Evolutionary conservation across 2,888 invertebrate genomes (phyloP), one percentile per base, ranked within the genome.

Genomic region (Caenorhabditis drosophilae): DNA sequence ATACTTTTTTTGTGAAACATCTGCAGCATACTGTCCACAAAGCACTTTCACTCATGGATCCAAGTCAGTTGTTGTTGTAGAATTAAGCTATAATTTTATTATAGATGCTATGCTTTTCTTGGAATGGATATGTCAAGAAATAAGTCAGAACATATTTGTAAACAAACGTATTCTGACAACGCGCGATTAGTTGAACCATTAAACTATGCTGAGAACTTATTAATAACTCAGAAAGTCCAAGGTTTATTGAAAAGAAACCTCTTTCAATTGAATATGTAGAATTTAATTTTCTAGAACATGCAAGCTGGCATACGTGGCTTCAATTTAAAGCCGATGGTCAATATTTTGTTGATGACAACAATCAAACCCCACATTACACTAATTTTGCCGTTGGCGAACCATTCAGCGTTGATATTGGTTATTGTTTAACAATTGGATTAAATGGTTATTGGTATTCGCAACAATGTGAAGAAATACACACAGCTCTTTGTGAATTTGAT

Each of bases 371-470:
- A 52, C 18, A 40, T 1, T 66, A 56, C 46, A 66, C 66, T 2
- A 55, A 66, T n/a, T 66, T 55, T 7, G 66, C 66, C 1, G 41
- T 66, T 41, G 66, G 64, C 15, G 66, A 66, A 23, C 66, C 66
- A 20, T 66, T 59, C 52, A 66, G 66, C 50, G 48, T 48, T 2
- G 35, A 9, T 25, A 11, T 42, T 12, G 66, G 66, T n/a, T 66
- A 66, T 31, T 66, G 66, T 15, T 44, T 56, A 26, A 66, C 66
- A 1, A 51, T 66, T 36, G 59, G 66, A 45, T 42, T 66, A 55
- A 66, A 59, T 22, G 66, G 66, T 2, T 66, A 44, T 27, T 66
- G 66, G 66, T 66, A 66, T 23, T 55, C 66, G 16, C 59, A 59
- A 27, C 66, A 59, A 18, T 66, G 66, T 18, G 25, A 42, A 3